Evolutionary conservation across 2,797 vertebrate species (phyloP).

Genomic region (Channa striata): DNA sequence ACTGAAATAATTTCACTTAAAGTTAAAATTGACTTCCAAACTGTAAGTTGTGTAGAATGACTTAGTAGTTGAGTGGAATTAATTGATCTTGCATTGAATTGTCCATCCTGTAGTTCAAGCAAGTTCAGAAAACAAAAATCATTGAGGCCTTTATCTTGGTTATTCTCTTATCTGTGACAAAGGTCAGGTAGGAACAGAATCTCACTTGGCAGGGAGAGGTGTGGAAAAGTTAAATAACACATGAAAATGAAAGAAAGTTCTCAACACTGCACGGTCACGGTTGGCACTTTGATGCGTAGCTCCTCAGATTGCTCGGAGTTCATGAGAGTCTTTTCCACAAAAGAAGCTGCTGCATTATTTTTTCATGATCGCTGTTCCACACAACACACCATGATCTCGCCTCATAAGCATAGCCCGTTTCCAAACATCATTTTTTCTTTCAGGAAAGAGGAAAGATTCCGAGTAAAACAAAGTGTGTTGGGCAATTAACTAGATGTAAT

Average conservation of each 20-base stretch:
- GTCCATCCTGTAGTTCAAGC: not conserved
- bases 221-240: conserved; percentile 12
- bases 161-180: conserved; percentile 28
- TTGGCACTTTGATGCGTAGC: not conserved
- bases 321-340: not conserved
- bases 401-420: not conserved
- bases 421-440: conserved; percentile 4
- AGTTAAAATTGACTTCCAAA: not conserved
- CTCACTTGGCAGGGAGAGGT: not conserved
- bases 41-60: no score
- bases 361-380: conserved; percentile 24
- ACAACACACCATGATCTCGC: not conserved
- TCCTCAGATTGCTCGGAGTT: conserved; percentile 3
- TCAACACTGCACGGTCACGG: not conserved
- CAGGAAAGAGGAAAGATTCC: not conserved
- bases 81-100: conserved; percentile 5
- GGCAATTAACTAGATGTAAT: not conserved
- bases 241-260: conserved; percentile 16
- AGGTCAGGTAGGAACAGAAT: conserved; percentile 20
- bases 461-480: not conserved
- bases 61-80: no score
- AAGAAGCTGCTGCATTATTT: conserved; percentile 33
- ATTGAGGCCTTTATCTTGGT: not conserved
- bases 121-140: not conserved
- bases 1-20: not conserved